A percentile compares a stretch with the other conserved stretches of the same genome.
These are phyloP conservation scores for Unio delphinus DNA, from an alignment of 2,888 invertebrate species.

Conservation along the genomic window DNA sequence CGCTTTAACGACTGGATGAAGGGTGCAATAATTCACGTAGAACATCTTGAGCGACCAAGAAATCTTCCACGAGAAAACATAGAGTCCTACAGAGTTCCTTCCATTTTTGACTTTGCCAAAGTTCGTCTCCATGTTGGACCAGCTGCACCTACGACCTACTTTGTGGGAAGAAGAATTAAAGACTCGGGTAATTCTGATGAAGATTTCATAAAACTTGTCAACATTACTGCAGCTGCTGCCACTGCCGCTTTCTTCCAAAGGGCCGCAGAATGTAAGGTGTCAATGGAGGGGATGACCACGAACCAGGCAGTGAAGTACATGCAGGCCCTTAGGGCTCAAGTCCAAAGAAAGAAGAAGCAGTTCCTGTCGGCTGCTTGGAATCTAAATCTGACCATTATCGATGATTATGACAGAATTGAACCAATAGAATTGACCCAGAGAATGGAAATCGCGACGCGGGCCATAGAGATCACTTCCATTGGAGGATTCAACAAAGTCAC, in stretches of 20 bases:
- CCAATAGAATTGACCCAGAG: slow-evolving; percentile 20
- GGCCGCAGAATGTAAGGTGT: slow-evolving; percentile 45
- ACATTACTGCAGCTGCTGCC: slow-evolving; percentile 48
- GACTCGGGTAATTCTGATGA: slow-evolving; percentile 47
- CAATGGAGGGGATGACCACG: slow-evolving; percentile 49
- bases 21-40: slow-evolving; percentile 52
- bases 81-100: slow-evolving; percentile 51
- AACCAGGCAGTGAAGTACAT: slow-evolving; percentile 45
- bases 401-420: slow-evolving; percentile 28
- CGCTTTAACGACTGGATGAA: slow-evolving; percentile 48
- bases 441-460: slow-evolving; percentile 42
- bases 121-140: slow-evolving; percentile 48
- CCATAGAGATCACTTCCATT: slow-evolving; percentile 42
- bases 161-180: slow-evolving; percentile 44
- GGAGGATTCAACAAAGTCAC: slow-evolving; percentile 36
- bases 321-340: slow-evolving; percentile 38
- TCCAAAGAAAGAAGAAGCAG: slow-evolving; percentile 37
- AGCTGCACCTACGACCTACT: slow-evolving; percentile 47
- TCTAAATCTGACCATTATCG: slow-evolving; percentile 38
- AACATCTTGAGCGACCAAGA: slow-evolving; percentile 47
- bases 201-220: slow-evolving; percentile 46
- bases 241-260: slow-evolving; percentile 47
- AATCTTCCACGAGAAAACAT: slow-evolving; percentile 40
- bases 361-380: slow-evolving; percentile 51
- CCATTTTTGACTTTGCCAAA: slow-evolving; percentile 43